Evolutionary conservation across 2,888 invertebrate species (phyloP), one percentile per base, ranked within the genome.

Genomic region (Seira musarum): DNA sequence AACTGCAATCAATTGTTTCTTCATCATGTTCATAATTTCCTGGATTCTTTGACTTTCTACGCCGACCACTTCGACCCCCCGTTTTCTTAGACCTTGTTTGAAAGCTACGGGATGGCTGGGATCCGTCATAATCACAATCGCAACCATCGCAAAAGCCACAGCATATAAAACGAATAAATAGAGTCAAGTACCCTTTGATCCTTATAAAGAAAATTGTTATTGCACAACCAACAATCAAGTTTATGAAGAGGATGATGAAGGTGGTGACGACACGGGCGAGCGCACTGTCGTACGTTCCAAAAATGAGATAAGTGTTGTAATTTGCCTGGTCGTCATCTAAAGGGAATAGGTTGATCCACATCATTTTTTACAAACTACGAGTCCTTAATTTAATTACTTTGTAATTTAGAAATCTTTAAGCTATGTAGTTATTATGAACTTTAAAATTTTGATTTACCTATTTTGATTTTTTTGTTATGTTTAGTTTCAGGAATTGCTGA

Each of bases 81-180:
- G n/a, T n/a, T n/a, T n/a, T n/a, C n/a, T n/a, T n/a, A n/a, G n/a
- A n/a, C n/a, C n/a, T n/a, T n/a, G n/a, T n/a, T n/a, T n/a, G n/a
- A 6, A 60, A 60, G 60, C 10, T 8, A 8, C 40, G 40, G 40
- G 68, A 68, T 15, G 22, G 6, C 15, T 49, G 15, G 8, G 3
- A 6, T 22, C 69, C 69, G 8, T 63, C 64, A 35, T 66, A 22
- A 13, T 70, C 77, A 60, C 77, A 77, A 21, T 69, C 69, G 57
- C 66, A 74, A 3, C 22, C 60, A 13, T 53, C 77, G 24, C 77
- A 77, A 3, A 64, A 57, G 5, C 64, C 40, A 63, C 49, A 77
- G 15, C 8, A 35, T 1, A 76, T 24, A 13, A 30, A 17, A 6
- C 13, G 17, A 1, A 70, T 53, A 10, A 13, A 53, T 1, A 35